Evolutionary conservation across 2,797 vertebrate species (phyloP).

Genomic region (Halcyon badia): DNA sequence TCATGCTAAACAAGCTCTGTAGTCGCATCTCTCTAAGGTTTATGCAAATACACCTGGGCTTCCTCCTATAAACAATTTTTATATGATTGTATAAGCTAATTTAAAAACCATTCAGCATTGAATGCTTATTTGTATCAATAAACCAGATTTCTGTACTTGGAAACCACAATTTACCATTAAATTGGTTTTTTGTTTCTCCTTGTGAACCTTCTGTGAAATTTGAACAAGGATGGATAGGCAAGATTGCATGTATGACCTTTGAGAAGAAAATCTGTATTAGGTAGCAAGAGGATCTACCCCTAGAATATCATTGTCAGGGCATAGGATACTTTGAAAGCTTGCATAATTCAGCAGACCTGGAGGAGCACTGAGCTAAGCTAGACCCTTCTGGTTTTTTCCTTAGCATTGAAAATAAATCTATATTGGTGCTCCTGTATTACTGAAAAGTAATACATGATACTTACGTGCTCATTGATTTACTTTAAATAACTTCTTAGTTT

Average conservation of each 20-base stretch:
- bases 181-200: neutral
- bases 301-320: neutral
- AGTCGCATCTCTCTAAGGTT: slow-evolving; percentile 7
- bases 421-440: neutral
- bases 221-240: neutral
- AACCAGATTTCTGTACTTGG: neutral
- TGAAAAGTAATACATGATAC: neutral
- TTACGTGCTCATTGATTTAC: neutral
- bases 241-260: neutral
- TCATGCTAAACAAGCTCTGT: neutral
- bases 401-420: neutral
- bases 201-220: neutral
- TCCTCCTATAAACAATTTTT: slow-evolving; percentile 29
- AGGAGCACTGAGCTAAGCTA: neutral
- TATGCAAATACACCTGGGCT: neutral
- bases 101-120: slow-evolving; percentile 7
- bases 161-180: neutral
- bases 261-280: neutral
- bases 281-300: neutral
- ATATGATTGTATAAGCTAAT: neutral
- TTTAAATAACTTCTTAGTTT: neutral
- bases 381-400: neutral
- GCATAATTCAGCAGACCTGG: neutral
- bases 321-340: neutral
- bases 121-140: neutral